A percentile compares a stretch with the other conserved stretches of the same genome.
Evolutionary conservation across 2,113 vertebrate species (phyloP).

Genomic region (Pogonocichla stellata): DNA sequence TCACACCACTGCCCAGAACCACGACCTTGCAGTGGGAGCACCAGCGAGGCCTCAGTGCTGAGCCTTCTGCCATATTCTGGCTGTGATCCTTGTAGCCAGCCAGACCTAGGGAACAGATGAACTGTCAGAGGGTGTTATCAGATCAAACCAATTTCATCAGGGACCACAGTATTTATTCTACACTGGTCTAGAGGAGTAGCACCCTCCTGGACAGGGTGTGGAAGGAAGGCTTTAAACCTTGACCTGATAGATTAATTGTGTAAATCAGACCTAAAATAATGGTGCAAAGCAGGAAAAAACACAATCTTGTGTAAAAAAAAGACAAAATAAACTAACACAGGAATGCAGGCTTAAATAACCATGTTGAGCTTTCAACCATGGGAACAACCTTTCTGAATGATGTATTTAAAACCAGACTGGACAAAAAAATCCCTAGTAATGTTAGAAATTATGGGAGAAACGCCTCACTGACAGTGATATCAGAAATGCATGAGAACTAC

Average conservation of each 20-base stretch:
- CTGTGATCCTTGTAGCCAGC: slow-evolving; percentile 72
- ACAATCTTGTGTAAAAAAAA: neutral
- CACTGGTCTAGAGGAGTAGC: neutral
- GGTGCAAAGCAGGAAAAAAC: neutral
- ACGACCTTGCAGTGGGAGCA: slow-evolving; percentile 92
- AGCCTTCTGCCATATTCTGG: slow-evolving; percentile 55
- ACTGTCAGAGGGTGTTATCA: neutral
- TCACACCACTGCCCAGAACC: slow-evolving; percentile 88
- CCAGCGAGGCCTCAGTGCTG: slow-evolving; percentile 80
- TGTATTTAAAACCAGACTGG: neutral
- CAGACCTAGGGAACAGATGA: slow-evolving; percentile 61
- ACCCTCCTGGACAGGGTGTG: neutral
- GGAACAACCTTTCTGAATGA: neutral
- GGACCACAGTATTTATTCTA: neutral
- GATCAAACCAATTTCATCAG: neutral
- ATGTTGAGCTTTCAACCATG: neutral
- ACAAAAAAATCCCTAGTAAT: neutral
- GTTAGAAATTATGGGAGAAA: neutral
- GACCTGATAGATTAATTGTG: neutral
- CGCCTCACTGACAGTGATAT: neutral
- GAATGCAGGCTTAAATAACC: neutral
- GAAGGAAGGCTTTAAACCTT: neutral
- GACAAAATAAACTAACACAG: accelerated
- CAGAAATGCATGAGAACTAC: neutral
- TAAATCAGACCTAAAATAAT: neutral